Base-by-base conservation (phyloP, 2,888 invertebrate genomes). In the Plagodis dolabraria region DNA sequence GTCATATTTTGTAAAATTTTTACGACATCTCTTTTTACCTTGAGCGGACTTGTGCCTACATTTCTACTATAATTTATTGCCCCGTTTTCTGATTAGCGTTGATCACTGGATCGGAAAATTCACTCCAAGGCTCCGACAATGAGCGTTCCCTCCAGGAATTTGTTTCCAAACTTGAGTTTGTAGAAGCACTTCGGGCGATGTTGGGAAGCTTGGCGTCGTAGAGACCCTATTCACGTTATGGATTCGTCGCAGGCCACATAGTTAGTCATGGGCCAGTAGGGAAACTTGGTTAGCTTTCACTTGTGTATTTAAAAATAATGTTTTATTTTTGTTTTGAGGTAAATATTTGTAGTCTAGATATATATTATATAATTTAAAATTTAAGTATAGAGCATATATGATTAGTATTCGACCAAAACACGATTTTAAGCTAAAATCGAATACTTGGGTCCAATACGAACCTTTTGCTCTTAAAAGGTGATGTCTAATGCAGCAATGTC, bases 201-300 rank as follows among this genome's bases (percentile, higher is more conserved):
- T 52, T 33, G 53, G 47, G 50, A 53, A 58, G 53, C 59, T 56
- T 54, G 38, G 54, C 40, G 60, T 34, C 49, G 49, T 22, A 22
- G 22, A 55, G 53, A 50, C 40, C 64, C 52, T 48, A 53, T 60
- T 64, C 53, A 7, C 53, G 49, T 77, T 80, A 80, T 80, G 77
- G 80, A 79, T 79, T 54, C 50, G 54, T 36, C 46, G 12, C 48
- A 49, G 42, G 46, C 56, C 53, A 33, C 51, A 53, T 33, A 4
- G 47, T 12, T 46, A 11, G 40, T 40, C 43, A 45, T 7, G 10
- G 5, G 5, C 2, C 55, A 55, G 60, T 55, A 59, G n/a, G 43
- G 5, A 42, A 59, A 11, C 50, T 59, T 43, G 12, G 5, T 34
- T 44, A 33, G 12, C 36, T 11, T 38, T 9, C 38, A 38, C 9